Conservation (phyloP, 92 coral and sea anemone species). For the Porites lobata region DNA sequence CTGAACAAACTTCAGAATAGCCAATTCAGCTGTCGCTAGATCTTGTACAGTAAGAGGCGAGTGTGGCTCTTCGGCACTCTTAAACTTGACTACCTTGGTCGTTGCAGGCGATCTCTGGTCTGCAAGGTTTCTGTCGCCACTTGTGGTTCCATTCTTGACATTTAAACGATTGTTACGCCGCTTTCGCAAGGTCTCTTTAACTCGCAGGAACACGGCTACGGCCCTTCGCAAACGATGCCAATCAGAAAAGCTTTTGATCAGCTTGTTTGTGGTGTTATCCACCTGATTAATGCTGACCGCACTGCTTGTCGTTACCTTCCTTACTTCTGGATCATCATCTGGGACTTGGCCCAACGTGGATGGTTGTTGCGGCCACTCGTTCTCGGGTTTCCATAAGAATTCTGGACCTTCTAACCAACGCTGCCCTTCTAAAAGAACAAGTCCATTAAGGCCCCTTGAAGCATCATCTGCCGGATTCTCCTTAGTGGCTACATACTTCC, state of each 20-base stretch:
- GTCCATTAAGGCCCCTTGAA: slow-evolving; percentile 20
- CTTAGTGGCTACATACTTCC: slow-evolving; percentile 37
- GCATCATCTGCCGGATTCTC: slow-evolving; percentile 42
- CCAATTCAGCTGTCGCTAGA: slow-evolving; percentile 2
- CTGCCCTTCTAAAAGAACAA: background rate
- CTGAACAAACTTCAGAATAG: slow-evolving; percentile 23
- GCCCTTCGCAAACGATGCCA: background rate
- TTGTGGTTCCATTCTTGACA: background rate
- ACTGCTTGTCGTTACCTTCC: background rate
- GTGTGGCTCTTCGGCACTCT: background rate
- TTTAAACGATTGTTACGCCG: background rate
- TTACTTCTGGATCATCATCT: slow-evolving; percentile 8
- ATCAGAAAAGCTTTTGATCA: background rate
- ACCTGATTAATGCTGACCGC: background rate
- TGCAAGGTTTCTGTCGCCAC: background rate
- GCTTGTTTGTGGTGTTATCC: background rate
- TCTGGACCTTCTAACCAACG: slow-evolving; percentile 40
- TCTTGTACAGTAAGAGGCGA: slow-evolving; percentile 22
- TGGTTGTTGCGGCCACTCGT: slow-evolving; percentile 13
- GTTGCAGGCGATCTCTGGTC: background rate
- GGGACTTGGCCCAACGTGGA: background rate
- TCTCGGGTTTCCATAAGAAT: slow-evolving; percentile 32
- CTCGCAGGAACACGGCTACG: background rate
- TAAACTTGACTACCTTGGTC: background rate
- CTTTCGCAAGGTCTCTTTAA: background rate